A percentile compares a stretch with the other conserved stretches of the same genome.
Evolutionary conservation across 1,140 invertebrate species (phyloP).

Genomic region (Brachionus calyciflorus): DNA sequence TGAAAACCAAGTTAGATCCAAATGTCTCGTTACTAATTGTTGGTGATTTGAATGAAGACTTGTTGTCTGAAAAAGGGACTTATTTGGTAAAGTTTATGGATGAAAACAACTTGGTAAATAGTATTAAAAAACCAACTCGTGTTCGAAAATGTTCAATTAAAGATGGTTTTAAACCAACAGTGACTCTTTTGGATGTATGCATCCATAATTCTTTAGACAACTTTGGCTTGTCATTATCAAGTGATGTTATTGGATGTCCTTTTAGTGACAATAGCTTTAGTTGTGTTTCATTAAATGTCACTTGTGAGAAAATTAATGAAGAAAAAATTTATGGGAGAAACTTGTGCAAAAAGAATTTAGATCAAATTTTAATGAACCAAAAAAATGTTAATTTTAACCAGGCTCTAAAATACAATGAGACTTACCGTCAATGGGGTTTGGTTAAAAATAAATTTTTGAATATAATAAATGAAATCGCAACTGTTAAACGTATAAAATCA

Average conservation of each 20-base stretch:
- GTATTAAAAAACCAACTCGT: background rate
- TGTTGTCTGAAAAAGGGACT: background rate
- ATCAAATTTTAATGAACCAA: background rate
- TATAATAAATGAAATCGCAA: no score
- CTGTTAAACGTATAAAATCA: no score
- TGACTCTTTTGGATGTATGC: background rate
- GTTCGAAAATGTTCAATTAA: background rate
- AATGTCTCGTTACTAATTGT: background rate
- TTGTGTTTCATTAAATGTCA: background rate
- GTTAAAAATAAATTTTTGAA: no score
- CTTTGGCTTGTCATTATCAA: background rate
- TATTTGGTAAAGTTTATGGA: background rate
- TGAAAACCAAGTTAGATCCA: background rate
- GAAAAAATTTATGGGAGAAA: slow-evolving; percentile 1
- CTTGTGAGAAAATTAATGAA: no score
- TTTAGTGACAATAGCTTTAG: background rate
- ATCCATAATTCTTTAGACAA: background rate
- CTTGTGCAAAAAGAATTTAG: background rate
- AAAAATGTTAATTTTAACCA: background rate
- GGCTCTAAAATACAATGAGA: background rate
- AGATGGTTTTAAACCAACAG: background rate
- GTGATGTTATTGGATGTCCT: background rate
- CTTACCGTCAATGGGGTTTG: background rate
- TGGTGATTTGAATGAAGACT: no score
- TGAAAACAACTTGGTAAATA: background rate